Evolutionary conservation across 2,888 invertebrate genomes (phyloP).

Genomic region (Seladonia tumulorum): DNA sequence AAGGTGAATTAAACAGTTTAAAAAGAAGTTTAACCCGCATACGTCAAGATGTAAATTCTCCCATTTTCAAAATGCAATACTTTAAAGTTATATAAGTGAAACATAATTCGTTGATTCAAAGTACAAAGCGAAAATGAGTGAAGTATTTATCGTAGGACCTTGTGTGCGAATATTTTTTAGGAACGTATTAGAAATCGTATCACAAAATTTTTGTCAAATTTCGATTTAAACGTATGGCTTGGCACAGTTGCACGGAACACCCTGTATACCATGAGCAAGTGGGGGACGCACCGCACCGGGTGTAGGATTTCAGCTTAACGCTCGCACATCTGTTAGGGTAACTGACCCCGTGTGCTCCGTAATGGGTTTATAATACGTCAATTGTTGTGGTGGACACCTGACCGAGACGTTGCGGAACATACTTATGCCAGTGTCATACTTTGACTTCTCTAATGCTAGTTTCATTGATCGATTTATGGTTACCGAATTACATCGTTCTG

Average conservation of each 20-base stretch:
- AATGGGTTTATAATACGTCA: slow-evolving; percentile 15
- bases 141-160: background rate
- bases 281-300: background rate
- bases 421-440: slow-evolving; percentile 1
- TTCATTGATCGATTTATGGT: background rate
- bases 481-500: background rate
- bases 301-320: slow-evolving; percentile 9
- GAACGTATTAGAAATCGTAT: background rate
- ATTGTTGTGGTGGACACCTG: slow-evolving; percentile 11
- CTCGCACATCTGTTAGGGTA: slow-evolving; percentile 9
- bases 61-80: no score
- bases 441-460: background rate
- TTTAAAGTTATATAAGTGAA: background rate
- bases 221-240: background rate
- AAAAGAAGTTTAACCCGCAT: background rate
- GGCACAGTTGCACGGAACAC: background rate
- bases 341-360: slow-evolving; percentile 1
- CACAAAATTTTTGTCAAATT: background rate
- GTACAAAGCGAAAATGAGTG: background rate
- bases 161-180: background rate
- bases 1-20: background rate
- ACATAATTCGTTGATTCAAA: background rate
- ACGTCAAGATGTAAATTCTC: background rate
- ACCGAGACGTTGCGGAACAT: slow-evolving; percentile 5
- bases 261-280: slow-evolving; percentile 1